Base-by-base conservation (phyloP, 2,797 vertebrate species). In the Chelon auratus region DNA sequence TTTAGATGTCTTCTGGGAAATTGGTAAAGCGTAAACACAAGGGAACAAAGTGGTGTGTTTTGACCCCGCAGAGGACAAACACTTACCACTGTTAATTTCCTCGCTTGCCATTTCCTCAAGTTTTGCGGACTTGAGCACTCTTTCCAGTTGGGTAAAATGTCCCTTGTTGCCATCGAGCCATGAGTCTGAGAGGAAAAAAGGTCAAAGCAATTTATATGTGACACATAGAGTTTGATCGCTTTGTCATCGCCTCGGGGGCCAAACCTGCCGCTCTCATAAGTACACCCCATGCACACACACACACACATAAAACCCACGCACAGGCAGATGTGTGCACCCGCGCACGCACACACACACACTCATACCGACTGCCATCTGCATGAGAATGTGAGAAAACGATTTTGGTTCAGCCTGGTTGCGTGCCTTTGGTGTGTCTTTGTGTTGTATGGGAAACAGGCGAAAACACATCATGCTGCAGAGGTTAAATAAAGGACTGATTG, bases 121-220 rank as follows among this genome's bases (percentile, higher is more conserved):
- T 94, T 94, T 92, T 92, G 93, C 92, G 71, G 92, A 94, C 90
- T 88, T 86, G 91, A 92, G 92, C 93, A 93, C 87, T 94, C 91
- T 94, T 94, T 94, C 91, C 88, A 92, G 88, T 93, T 89, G 87
- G 88, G 91, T 93, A 93, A 94, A 93, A 92, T 75, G 92, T 93
- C 93, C 94, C 93, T 89, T 75, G 93, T 88, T 89, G 89, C 92
- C 91, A 93, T 88, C 78, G 88, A 91, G 93, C 89, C 92, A 86
- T 71, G 90, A 90, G 91, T 89, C 86, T 78, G 83, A 83, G 89
- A 91, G 90, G 90, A 85, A 93, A 92, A 94, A 93, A 94, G 94
- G 94, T 95, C 94, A 95, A 94, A 94, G 94, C 94, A 95, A 95
- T 95, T 95, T 95, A 94, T 94, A 95, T 93, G 93, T 94, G 93